These are phyloP conservation scores for Ormia ochracea DNA, from an alignment of 2,888 invertebrate genomes.

Conservation along the genomic window DNA sequence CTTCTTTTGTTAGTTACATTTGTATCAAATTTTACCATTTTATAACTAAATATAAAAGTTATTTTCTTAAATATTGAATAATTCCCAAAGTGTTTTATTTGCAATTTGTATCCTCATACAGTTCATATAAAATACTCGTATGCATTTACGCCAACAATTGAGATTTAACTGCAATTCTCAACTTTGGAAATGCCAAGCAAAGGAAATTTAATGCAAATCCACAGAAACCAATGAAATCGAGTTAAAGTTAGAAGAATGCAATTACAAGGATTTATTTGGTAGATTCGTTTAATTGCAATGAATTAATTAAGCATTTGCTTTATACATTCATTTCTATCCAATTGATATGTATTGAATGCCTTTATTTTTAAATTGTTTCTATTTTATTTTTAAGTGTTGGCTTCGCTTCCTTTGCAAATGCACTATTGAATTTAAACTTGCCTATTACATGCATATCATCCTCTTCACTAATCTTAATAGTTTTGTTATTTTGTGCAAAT, in stretches of 20 bases:
- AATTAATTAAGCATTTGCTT: constrained; percentile 58
- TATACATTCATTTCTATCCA: constrained; percentile 28
- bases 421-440: constrained; percentile 45
- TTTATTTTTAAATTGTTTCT: background rate
- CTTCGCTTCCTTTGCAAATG: background rate
- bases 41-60: constrained; percentile 13
- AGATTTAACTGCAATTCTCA: constrained; percentile 40
- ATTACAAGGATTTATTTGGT: constrained; percentile 49
- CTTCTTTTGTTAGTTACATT: background rate
- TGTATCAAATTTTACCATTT: background rate
- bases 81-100: constrained; percentile 9
- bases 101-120: background rate
- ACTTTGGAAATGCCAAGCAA: constrained; percentile 33
- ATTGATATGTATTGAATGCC: constrained; percentile 50
- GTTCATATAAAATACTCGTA: background rate
- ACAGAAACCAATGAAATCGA: constrained; percentile 54
- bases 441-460: constrained; percentile 26
- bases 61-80: constrained; percentile 36
- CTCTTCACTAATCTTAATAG: constrained; percentile 39
- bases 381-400: background rate
- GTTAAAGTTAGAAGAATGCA: constrained; percentile 43
- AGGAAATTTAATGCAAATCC: constrained; percentile 57
- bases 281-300: constrained; percentile 59
- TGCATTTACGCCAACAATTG: background rate
- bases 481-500: constrained; percentile 57